Base-by-base conservation (phyloP, 2,797 vertebrate genomes). In the Spea hammondii region DNA sequence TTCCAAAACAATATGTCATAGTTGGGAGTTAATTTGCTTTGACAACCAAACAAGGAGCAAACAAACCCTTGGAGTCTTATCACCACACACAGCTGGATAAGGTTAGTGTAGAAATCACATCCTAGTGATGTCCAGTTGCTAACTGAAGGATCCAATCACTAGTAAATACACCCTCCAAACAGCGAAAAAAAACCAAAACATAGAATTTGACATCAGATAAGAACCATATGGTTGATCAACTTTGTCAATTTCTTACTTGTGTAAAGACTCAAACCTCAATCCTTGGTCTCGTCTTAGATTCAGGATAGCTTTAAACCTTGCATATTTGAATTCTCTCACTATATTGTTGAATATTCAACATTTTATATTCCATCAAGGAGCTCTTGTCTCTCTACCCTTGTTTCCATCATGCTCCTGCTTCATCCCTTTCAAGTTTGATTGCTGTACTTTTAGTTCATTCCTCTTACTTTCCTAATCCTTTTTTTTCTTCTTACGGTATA, bases 1-100 rank as follows among this genome's bases (percentile, higher is more conserved):
- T 91, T 87, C 89, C 91, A 91, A 91, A 94, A 59, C 45, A 13
- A 72, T 46, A 55, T 72, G 70, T 57, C 10, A 53, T 59, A 12
- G 11, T 47, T n/a, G 53, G 44, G 53, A 4, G 4, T 45, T 72
- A 72, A 72, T 72, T n/a, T 57, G 70, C 12, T 14, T 8, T 72
- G 70, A 72, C 70, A 72, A 44, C 70, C 54, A 72, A 72, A 57
- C 46, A 51, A 46, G 32, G 32, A 32, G 32, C 32, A 59, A 59
- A 59, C n/a, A 57, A 51, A 32, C 51, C 51, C 10, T 53, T 53
- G 6, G 10, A 53, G 51, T 53, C 10, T 11, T 53, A 10, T 5
- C 9, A 57, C 55, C 9, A 57, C 11, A 57, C 55, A 57, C 5
- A 13, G 9, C 8, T 13, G 11, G 9, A 13, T 57, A 57, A 13